Evolutionary conservation across 2,888 invertebrate species (phyloP), one percentile per base, ranked within the genome.

Genomic region (Drosophila diplacantha): DNA sequence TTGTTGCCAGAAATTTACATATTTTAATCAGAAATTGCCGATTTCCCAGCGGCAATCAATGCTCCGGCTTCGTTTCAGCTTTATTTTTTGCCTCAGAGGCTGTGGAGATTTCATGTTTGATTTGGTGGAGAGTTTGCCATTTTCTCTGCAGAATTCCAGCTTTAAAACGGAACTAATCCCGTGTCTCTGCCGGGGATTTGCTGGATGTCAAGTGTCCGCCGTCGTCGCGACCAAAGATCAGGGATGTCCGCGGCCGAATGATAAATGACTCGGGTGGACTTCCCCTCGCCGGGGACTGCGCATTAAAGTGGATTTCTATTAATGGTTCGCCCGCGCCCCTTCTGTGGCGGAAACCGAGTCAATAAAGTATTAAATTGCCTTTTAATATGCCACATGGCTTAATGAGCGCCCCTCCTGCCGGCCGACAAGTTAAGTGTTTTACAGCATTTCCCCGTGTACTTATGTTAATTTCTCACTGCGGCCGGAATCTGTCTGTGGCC

Each of bases 31-130:
- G 47, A 57, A 46, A 37, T 44, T 20, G 29, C 47, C 64, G 64
- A 74, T 79, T 81, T 83, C 79, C 82, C 76, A 67, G 44, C 47
- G 83, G 81, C 74, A 81, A 73, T 65, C 73, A 63, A 72, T 66
- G 68, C 59, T 34, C 35, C 35, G 35, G 11, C 51, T 18, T 34
- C 54, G 24, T 50, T 50, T 24, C 32, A 34, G 41, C 32, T 52
- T 38, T 11, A 11, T 29, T 52, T 39, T 32, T 11, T 16, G 22
- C 26, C 16, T 32, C 52, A 34, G 51, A 14, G 50, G 31, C n/a
- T 24, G 46, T 31, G 49, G 26, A 55, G 59, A 60, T 46, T 55
- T 50, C 24, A 57, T 54, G 51, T 38, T 41, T 50, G 49, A 69
- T 61, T 73, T 53, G n/a, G 11, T 51, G 54, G 50, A 24, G 32